Evolutionary conservation across 2,888 invertebrate species (phyloP).

Genomic region (Selenia dentaria): DNA sequence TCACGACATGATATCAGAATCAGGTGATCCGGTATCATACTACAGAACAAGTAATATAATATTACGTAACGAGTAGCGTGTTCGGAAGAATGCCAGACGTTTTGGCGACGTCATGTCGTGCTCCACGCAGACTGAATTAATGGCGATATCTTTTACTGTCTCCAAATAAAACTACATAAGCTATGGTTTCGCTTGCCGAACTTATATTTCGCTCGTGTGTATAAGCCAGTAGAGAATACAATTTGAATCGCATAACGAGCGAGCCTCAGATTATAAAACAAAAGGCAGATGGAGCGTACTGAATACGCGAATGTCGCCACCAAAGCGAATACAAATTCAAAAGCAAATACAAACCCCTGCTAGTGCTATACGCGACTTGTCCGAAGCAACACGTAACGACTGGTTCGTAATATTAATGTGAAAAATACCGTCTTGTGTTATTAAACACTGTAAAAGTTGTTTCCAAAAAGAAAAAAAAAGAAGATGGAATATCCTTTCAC

Average conservation of each 20-base stretch:
- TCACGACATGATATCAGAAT: slow-evolving; percentile 1
- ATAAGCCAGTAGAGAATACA: not conserved
- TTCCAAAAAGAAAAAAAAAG: too few relatives aligned
- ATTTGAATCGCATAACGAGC: not conserved
- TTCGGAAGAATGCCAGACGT: slow-evolving; percentile 5
- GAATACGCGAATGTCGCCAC: too few relatives aligned
- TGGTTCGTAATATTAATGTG: too few relatives aligned
- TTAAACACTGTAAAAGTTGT: too few relatives aligned
- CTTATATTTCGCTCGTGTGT: not conserved
- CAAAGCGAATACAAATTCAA: too few relatives aligned
- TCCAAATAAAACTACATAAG: slow-evolving; percentile 5
- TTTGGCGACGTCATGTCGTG: slow-evolving; percentile 6
- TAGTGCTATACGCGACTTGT: too few relatives aligned
- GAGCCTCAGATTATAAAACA: too few relatives aligned
- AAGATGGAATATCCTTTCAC: too few relatives aligned
- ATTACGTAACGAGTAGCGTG: slow-evolving; percentile 2
- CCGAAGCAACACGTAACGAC: too few relatives aligned
- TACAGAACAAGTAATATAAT: not conserved
- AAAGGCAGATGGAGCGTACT: too few relatives aligned
- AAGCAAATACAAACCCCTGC: too few relatives aligned
- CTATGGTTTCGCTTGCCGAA: not conserved
- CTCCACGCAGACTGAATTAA: slow-evolving; percentile 5
- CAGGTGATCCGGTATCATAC: slow-evolving; percentile 6
- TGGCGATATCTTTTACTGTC: slow-evolving; percentile 1
- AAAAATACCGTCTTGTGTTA: too few relatives aligned